These are phyloP conservation scores for Peromyscus nudipes DNA, from an alignment of 2,797 vertebrate genomes.

Conservation along the genomic window DNA sequence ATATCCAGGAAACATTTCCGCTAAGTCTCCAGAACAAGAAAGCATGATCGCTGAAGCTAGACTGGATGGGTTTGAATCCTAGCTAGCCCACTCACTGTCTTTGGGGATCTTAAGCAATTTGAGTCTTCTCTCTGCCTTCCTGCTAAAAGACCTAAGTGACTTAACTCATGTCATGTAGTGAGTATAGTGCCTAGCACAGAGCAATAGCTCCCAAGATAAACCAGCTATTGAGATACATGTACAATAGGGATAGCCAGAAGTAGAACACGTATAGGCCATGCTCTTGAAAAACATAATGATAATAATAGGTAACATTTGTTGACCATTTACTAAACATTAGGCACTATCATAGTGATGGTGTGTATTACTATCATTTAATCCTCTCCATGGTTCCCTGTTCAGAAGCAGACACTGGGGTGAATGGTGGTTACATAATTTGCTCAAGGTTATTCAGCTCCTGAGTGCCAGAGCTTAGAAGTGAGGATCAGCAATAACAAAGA, in stretches of 20 bases:
- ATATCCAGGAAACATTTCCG: not conserved
- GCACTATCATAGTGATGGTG: not conserved
- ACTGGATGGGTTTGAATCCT: conserved; percentile 23
- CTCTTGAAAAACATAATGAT: not conserved
- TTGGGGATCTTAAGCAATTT: not conserved
- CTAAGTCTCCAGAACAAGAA: not conserved
- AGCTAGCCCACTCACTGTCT: not conserved
- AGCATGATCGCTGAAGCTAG: not conserved
- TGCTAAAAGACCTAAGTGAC: not conserved
- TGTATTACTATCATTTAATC: not conserved
- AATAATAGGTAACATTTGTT: not conserved
- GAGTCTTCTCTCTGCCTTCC: not conserved
- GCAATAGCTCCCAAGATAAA: conserved; percentile 29
- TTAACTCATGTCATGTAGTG: not conserved
- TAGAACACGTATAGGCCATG: not conserved
- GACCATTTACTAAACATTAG: not conserved
- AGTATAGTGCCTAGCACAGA: not conserved
- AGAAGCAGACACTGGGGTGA: not conserved
- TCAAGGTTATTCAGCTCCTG: not conserved
- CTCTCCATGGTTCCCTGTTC: not conserved
- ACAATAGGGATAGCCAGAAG: not conserved
- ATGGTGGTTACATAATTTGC: conserved; percentile 22
- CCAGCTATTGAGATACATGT: not conserved
- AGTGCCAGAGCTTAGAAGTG: conserved; percentile 26
- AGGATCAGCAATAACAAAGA: not conserved